Evolutionary conservation across 2,888 invertebrate species (phyloP).

Genomic region (Acanthosepion lycidas): DNA sequence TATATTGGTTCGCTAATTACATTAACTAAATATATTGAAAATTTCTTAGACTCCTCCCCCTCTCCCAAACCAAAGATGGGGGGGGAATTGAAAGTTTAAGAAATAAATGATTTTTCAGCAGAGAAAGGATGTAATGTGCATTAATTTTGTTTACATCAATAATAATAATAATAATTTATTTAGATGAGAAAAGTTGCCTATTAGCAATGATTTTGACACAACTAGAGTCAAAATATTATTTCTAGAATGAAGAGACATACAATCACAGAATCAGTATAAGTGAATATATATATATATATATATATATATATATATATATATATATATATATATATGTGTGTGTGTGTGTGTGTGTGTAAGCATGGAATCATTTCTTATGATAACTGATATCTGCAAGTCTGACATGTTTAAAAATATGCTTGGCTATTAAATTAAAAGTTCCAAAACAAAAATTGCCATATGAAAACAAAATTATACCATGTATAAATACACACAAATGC

Average conservation of each 20-base stretch:
- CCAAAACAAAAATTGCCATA: neutral
- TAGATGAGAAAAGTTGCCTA: neutral
- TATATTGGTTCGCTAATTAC: neutral
- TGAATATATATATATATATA: neutral
- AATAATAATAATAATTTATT: neutral
- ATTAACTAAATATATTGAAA: too few species aligned
- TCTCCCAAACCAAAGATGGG: neutral
- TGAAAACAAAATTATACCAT: constrained; percentile 13
- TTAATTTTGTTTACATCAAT: neutral
- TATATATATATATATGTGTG: neutral
- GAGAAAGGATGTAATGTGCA: neutral
- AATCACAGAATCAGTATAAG: neutral
- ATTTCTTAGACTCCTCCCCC: too few species aligned
- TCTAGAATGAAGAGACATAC: neutral
- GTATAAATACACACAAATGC: too few species aligned
- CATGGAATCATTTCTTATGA: neutral
- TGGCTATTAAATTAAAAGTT: constrained; percentile 22
- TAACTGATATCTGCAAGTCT: neutral
- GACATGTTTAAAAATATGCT: constrained; percentile 4
- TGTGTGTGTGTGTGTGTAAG: neutral
- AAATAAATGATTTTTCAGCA: neutral
- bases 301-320: neutral
- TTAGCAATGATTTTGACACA: neutral
- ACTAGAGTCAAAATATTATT: neutral
- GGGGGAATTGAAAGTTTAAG: neutral